phyloP scores from a whole-genome alignment of 2,888 invertebrate species.

The Drosophila macrospina region DNA sequence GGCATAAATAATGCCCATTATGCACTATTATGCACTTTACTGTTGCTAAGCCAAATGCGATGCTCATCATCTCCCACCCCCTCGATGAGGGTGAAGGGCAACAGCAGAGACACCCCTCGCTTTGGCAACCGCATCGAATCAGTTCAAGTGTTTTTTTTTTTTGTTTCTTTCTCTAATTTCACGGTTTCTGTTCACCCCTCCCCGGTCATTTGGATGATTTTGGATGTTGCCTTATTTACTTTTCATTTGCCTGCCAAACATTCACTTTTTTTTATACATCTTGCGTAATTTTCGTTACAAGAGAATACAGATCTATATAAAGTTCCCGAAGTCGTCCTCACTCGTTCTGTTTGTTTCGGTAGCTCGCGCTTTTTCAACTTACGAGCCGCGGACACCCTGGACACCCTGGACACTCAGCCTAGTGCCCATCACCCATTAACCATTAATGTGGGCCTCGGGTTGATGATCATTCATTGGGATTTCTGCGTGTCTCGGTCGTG shows the following conservation, averaged over 20 bases:
- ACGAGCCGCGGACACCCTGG: slow-evolving; percentile 22
- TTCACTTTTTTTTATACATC: slow-evolving; percentile 43
- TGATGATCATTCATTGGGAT: slow-evolving; percentile 76
- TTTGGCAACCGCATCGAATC: slow-evolving; percentile 72
- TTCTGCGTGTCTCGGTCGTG: slow-evolving; percentile 72
- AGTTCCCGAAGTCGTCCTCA: slow-evolving; percentile 12
- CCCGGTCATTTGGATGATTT: slow-evolving; percentile 20
- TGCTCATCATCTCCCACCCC: slow-evolving; percentile 37
- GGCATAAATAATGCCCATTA: slow-evolving; percentile 59
- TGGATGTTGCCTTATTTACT: slow-evolving; percentile 69
- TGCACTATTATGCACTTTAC: slow-evolving; percentile 60
- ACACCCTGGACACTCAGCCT: slow-evolving; percentile 8
- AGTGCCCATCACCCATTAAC: slow-evolving; percentile 7
- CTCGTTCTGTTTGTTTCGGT: slow-evolving; percentile 54
- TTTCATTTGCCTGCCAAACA: slow-evolving; percentile 75
- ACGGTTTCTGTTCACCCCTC: slow-evolving; percentile 52
- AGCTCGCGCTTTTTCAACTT: slow-evolving; percentile 67
- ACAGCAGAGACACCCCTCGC: slow-evolving; percentile 10
- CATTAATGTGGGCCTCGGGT: slow-evolving; percentile 18
- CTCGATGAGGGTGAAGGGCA: not conserved
- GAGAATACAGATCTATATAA: not conserved
- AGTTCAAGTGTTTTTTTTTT: slow-evolving; percentile 76
- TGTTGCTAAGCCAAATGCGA: slow-evolving; percentile 56
- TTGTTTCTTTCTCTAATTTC: slow-evolving; percentile 70
- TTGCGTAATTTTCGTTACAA: slow-evolving; percentile 53